Evolutionary conservation across 1,140 invertebrate genomes (phyloP).

Genomic region (Drosophila micromelanica): DNA sequence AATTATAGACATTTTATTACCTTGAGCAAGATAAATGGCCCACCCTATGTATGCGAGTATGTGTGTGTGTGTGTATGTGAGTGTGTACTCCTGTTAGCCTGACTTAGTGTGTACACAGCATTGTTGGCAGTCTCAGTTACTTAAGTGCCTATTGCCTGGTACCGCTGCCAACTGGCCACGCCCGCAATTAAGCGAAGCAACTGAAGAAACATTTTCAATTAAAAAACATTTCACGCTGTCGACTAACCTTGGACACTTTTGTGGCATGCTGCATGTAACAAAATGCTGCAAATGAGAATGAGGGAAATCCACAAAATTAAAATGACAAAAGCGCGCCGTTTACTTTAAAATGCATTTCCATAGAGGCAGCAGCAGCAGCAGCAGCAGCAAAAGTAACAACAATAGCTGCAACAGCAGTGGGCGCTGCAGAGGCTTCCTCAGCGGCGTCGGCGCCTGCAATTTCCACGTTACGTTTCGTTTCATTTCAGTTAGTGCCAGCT

Average conservation of each 20-base stretch:
- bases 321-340: constrained; percentile 78
- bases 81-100: constrained; percentile 4
- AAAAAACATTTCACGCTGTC: constrained; percentile 57
- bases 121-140: constrained; percentile 42
- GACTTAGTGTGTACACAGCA: background rate
- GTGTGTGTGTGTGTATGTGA: background rate
- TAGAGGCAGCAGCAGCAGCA: constrained; percentile 20
- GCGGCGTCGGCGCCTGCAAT: constrained; percentile 49
- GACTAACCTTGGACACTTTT: constrained; percentile 64
- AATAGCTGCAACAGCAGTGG: background rate
- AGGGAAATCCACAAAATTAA: constrained; percentile 78
- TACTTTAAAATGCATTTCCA: constrained; percentile 80
- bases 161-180: constrained; percentile 1
- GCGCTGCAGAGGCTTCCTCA: constrained; percentile 1
- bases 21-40: constrained; percentile 81
- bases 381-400: background rate
- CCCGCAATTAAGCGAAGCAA: constrained; percentile 37
- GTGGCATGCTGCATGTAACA: constrained; percentile 31
- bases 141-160: constrained; percentile 35
- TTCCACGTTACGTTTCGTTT: constrained; percentile 76
- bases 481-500: constrained; percentile 78
- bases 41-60: constrained; percentile 39
- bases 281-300: constrained; percentile 59
- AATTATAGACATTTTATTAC: constrained; percentile 83
- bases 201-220: constrained; percentile 74